Conservation (phyloP, 2,113 vertebrate genomes). For the Sporophila hypoxantha region DNA sequence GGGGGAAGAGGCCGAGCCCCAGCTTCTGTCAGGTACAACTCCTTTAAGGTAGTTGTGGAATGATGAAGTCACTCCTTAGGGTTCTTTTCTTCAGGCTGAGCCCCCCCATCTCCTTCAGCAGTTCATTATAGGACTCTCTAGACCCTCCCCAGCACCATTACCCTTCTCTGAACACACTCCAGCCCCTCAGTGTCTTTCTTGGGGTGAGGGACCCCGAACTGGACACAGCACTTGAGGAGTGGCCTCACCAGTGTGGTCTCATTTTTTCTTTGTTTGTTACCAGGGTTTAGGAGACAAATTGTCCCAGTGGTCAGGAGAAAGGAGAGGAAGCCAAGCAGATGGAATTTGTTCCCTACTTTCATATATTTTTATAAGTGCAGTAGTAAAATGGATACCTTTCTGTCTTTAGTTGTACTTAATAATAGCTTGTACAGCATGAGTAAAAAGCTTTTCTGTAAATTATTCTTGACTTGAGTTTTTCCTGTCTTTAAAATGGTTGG, state of each 20-base stretch:
- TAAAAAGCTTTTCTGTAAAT: background rate
- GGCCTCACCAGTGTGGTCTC: background rate
- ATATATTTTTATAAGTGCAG: background rate
- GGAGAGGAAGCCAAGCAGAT: background rate
- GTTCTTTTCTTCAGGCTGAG: background rate
- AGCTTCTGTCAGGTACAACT: background rate
- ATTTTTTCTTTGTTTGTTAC: background rate
- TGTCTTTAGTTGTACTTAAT: background rate
- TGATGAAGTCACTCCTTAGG: background rate
- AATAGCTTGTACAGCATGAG: background rate
- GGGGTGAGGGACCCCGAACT: background rate
- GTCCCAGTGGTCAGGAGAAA: background rate
- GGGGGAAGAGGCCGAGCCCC: fast-evolving
- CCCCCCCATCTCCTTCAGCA: background rate
- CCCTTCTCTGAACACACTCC: background rate
- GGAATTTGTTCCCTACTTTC: background rate
- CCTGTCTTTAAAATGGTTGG: background rate
- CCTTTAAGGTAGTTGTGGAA: background rate
- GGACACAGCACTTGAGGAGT: background rate
- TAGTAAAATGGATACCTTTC: background rate
- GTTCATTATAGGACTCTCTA: background rate
- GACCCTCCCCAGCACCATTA: background rate
- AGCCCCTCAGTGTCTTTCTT: background rate
- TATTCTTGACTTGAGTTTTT: background rate
- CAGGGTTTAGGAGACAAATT: background rate